These are phyloP conservation scores for Cyprinodon brontotheroides DNA, from an alignment of 2,113 vertebrate species.

Conservation along the genomic window DNA sequence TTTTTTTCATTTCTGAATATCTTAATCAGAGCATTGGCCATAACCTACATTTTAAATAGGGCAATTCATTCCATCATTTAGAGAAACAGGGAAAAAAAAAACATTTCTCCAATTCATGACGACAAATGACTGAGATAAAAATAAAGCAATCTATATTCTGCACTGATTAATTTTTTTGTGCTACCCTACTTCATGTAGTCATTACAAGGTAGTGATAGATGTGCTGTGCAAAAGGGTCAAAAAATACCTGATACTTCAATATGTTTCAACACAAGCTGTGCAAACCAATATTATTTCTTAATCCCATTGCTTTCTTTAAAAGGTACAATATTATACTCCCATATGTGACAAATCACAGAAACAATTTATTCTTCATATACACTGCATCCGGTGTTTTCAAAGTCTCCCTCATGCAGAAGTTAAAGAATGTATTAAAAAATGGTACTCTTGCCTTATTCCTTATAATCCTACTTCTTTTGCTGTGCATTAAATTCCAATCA, in stretches of 20 bases:
- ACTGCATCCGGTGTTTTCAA: conserved; percentile 28
- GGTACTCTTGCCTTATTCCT: conserved; percentile 24
- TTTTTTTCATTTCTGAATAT: conserved; percentile 21
- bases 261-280: conserved; percentile 1
- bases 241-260: conserved; percentile 13
- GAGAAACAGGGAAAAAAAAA: conserved; percentile 54
- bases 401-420: conserved; percentile 23
- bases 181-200: conserved; percentile 38
- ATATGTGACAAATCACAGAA: conserved; percentile 37
- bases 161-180: conserved; percentile 46
- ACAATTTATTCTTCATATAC: conserved; percentile 37
- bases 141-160: conserved; percentile 60
- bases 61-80: conserved; percentile 53
- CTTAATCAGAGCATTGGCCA: conserved; percentile 54
- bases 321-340: conserved; percentile 25
- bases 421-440: conserved; percentile 51
- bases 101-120: conserved; percentile 54
- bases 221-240: not conserved
- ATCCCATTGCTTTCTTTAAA: conserved; percentile 4
- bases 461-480: conserved; percentile 39
- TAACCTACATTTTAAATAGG: conserved; percentile 70
- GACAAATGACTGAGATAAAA: conserved; percentile 60
- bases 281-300: conserved; percentile 1
- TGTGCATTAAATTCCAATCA: conserved; percentile 70
- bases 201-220: conserved; percentile 18